phyloP scores from a whole-genome alignment of 2,797 vertebrate genomes.

The Acipenser ruthenus region DNA sequence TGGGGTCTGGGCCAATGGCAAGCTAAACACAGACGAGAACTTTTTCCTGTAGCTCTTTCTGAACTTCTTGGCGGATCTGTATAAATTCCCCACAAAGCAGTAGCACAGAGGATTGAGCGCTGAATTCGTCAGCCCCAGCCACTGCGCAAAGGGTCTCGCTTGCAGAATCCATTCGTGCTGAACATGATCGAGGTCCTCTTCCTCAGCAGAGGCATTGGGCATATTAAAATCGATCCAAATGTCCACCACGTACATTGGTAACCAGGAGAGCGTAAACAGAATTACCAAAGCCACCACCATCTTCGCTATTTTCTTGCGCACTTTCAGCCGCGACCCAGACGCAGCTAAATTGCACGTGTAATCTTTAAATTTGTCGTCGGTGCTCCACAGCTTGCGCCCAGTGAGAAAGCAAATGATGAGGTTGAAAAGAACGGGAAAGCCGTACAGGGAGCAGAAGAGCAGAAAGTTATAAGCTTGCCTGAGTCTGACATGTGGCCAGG shows the following conservation, averaged over 20 bases:
- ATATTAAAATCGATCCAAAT: slow-evolving; percentile 55
- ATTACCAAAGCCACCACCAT: slow-evolving; percentile 54
- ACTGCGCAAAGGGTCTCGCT: slow-evolving; percentile 49
- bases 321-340: slow-evolving; percentile 33
- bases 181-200: slow-evolving; percentile 20
- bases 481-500: slow-evolving; percentile 41
- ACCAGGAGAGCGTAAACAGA: slow-evolving; percentile 53
- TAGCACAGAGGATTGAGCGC: slow-evolving; percentile 54
- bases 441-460: slow-evolving; percentile 48
- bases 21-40: slow-evolving; percentile 40
- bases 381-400: slow-evolving; percentile 38
- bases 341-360: slow-evolving; percentile 24
- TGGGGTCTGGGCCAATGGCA: slow-evolving; percentile 25
- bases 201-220: slow-evolving; percentile 25
- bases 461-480: slow-evolving; percentile 50
- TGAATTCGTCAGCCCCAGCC: slow-evolving; percentile 58
- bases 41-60: slow-evolving; percentile 45
- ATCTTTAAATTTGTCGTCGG: slow-evolving; percentile 27
- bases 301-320: slow-evolving; percentile 48
- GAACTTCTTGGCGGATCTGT: slow-evolving; percentile 46
- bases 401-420: slow-evolving; percentile 46
- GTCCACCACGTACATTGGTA: slow-evolving; percentile 48
- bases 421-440: slow-evolving; percentile 49
- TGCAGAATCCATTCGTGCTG: slow-evolving; percentile 48
- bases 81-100: slow-evolving; percentile 51